Conservation (phyloP, 2,113 vertebrate genomes). For the Hemiprocne comata region DNA sequence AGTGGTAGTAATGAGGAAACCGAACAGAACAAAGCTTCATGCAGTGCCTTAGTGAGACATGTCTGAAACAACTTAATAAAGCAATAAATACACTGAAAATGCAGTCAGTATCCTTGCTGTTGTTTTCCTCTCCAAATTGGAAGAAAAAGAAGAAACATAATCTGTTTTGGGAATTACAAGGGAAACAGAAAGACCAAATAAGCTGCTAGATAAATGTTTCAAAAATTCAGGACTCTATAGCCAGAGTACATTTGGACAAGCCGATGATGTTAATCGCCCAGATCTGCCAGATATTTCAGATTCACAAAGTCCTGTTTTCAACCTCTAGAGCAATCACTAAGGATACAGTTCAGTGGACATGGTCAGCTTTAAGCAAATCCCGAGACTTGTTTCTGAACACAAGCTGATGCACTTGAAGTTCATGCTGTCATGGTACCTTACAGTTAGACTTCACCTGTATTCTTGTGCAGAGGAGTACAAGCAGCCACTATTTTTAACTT, state of each 20-base stretch:
- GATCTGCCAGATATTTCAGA: neutral
- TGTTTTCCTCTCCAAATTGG: neutral
- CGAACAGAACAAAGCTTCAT: neutral
- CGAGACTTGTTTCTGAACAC: neutral
- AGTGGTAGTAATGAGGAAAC: neutral
- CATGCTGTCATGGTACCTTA: fast-evolving
- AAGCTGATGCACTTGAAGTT: neutral
- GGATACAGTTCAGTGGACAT: neutral
- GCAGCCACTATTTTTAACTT: neutral
- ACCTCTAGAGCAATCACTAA: neutral
- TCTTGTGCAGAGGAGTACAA: neutral
- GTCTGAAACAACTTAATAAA: neutral
- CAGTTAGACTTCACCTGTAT: neutral
- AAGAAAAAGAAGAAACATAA: neutral
- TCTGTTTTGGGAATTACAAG: neutral
- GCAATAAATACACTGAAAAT: neutral
- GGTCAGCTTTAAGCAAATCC: neutral
- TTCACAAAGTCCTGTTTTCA: neutral
- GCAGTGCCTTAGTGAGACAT: neutral
- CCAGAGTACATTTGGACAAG: neutral
- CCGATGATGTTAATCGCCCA: neutral
- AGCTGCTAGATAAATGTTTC: neutral
- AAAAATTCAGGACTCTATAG: neutral
- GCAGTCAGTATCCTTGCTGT: neutral
- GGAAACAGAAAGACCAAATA: neutral